Base-by-base conservation (phyloP, 1,140 invertebrate genomes). In the Micrasema minimum region DNA sequence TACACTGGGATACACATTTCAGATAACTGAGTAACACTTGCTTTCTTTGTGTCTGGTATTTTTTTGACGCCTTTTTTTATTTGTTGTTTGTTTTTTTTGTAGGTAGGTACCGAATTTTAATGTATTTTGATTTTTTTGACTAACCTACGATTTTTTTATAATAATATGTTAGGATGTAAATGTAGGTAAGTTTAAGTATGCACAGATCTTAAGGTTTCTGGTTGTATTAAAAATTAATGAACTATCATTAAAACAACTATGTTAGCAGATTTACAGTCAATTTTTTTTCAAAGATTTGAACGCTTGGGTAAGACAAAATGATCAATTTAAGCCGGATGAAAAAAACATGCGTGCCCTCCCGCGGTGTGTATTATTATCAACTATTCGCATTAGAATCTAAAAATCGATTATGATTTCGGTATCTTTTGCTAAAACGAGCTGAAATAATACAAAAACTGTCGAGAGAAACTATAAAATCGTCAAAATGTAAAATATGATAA, bases 401-500 rank as follows among this genome's bases (percentile, higher is more conserved):
- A 59, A 59, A 38, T 38, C 55, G 1, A 59, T 38, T 20, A 20
- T 31, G 26, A 31, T 31, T 59, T 16, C n/a, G 31, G 22, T 11
- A 59, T 59, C 38, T 59, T 59, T 59, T 59, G 55, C 55, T 20
- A 20, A 51, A 51, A 51, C 48, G 14, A 31, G 1, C 48, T 18
- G 22, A 51, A 51, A 23, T 51, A 51, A 18, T 51, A 51, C 26
- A 31, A 31, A 31, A 20, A 51, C 20, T 22, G 48, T 3, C 14
- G 16, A 31, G 16, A 59, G 10, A 59, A 38, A 43, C 41, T 26
- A 62, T 62, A 46, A 62, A 59, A 59, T 59, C 12, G 31, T 59
- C 55, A 59, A 59, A 38, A 59, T 16, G 7, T 62, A 62, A 62
- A 62, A 62, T 45, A 68, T 68, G 66, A 35, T 55, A 68, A 68